Evolutionary conservation across 2,113 vertebrate genomes (phyloP).

Genomic region (Microtus pennsylvanicus): DNA sequence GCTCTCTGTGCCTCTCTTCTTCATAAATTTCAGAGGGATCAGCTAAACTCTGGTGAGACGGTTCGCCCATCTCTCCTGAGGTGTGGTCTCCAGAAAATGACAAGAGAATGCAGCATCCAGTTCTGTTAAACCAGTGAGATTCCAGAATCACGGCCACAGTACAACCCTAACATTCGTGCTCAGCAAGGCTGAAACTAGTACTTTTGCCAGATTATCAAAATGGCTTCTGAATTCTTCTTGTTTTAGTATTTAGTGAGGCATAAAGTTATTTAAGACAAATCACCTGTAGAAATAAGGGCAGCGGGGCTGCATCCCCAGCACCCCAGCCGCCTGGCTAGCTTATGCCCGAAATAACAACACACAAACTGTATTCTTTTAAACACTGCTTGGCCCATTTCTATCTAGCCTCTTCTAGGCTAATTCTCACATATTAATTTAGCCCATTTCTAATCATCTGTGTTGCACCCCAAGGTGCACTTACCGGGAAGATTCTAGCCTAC

Average conservation of each 20-base stretch:
- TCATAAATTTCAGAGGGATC: not conserved
- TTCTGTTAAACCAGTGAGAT: not conserved
- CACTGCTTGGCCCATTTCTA: too few relatives aligned
- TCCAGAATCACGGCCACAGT: not conserved
- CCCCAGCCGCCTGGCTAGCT: too few relatives aligned
- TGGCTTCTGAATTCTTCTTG: not conserved
- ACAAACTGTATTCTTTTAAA: too few relatives aligned
- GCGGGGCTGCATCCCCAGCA: too few relatives aligned
- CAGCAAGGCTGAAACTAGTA: not conserved
- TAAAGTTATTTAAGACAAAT: not conserved
- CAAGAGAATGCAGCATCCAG: not conserved
- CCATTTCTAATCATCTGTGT: too few relatives aligned
- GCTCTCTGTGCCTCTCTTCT: not conserved
- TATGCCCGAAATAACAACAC: too few relatives aligned
- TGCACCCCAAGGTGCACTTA: too few relatives aligned
- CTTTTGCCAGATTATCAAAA: slow-evolving; percentile 1
- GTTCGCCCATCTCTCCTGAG: not conserved
- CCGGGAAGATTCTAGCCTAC: too few relatives aligned
- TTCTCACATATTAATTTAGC: too few relatives aligned
- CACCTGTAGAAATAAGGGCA: too few relatives aligned
- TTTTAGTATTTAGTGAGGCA: slow-evolving; percentile 46
- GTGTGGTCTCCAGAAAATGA: not conserved
- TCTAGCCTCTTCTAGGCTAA: too few relatives aligned
- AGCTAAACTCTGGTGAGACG: not conserved
- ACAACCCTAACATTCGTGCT: not conserved